phyloP scores from a whole-genome alignment of 2,797 vertebrate genomes.

The Centroberyx gerrardi region DNA sequence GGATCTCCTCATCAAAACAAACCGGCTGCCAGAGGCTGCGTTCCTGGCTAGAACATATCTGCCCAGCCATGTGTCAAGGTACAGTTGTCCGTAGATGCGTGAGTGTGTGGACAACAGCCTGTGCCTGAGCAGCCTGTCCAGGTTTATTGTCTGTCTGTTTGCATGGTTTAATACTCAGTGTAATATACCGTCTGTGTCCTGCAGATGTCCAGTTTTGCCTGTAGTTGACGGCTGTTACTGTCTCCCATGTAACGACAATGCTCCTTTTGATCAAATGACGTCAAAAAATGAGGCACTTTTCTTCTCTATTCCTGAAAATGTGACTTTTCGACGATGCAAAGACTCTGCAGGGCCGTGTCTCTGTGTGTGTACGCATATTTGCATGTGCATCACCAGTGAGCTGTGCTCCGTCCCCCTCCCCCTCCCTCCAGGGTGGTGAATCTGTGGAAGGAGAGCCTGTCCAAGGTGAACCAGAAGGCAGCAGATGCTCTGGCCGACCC shows the following conservation, averaged over 20 bases:
- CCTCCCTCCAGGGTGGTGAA: constrained; percentile 87
- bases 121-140: background rate
- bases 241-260: background rate
- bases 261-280: background rate
- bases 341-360: background rate
- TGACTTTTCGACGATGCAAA: background rate
- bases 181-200: background rate
- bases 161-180: background rate
- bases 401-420: background rate
- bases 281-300: background rate
- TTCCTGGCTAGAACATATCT: constrained; percentile 96
- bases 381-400: constrained; percentile 6
- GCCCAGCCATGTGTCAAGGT: constrained; percentile 95
- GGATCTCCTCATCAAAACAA: constrained; percentile 94
- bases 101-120: background rate
- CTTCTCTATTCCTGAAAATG: too few relatives aligned
- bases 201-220: background rate
- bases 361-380: background rate
- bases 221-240: background rate
- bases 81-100: constrained; percentile 7
- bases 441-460: constrained; percentile 94
- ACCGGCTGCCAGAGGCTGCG: constrained; percentile 95
- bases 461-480: constrained; percentile 95
- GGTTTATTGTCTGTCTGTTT: background rate
- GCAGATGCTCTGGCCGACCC: constrained; percentile 96